Evolutionary conservation across 2,113 vertebrate species (phyloP).

Genomic region (Glaucidium brasilianum): DNA sequence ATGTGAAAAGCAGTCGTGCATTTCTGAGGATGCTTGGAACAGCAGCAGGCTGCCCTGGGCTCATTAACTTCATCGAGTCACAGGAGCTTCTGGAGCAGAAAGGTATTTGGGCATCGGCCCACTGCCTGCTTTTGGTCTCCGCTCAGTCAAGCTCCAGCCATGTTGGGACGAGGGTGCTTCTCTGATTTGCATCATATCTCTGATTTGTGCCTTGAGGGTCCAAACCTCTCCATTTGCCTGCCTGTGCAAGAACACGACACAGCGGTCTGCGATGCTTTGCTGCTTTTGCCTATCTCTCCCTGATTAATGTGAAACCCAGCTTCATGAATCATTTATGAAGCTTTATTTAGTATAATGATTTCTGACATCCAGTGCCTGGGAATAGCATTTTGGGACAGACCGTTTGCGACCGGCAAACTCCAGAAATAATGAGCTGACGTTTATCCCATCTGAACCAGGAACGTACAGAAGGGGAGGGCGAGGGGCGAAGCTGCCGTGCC

Average conservation of each 20-base stretch:
- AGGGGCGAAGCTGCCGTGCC: background rate
- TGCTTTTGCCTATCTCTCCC: slow-evolving; percentile 1
- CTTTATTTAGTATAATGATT: slow-evolving; percentile 62
- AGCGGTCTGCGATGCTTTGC: background rate
- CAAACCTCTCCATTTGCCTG: background rate
- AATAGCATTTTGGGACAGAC: slow-evolving; percentile 47
- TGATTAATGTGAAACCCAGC: slow-evolving; percentile 18
- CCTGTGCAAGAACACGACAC: background rate
- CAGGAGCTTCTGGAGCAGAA: slow-evolving; percentile 34
- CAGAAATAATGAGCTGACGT: slow-evolving; percentile 43
- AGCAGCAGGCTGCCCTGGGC: background rate
- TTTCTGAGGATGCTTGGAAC: background rate
- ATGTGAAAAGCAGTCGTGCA: background rate
- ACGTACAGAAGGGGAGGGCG: background rate
- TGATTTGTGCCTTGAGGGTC: background rate
- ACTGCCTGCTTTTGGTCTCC: background rate
- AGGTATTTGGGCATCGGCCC: background rate
- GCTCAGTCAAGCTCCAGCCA: background rate
- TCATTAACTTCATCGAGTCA: background rate
- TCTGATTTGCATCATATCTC: background rate
- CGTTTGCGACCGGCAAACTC: slow-evolving; percentile 2
- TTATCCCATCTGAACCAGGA: background rate
- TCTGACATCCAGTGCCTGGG: slow-evolving; percentile 58
- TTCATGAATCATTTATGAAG: slow-evolving; percentile 49
- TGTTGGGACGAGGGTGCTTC: background rate